phyloP scores from a whole-genome alignment of 2,113 vertebrate species.

The Cavia aperea region DNA sequence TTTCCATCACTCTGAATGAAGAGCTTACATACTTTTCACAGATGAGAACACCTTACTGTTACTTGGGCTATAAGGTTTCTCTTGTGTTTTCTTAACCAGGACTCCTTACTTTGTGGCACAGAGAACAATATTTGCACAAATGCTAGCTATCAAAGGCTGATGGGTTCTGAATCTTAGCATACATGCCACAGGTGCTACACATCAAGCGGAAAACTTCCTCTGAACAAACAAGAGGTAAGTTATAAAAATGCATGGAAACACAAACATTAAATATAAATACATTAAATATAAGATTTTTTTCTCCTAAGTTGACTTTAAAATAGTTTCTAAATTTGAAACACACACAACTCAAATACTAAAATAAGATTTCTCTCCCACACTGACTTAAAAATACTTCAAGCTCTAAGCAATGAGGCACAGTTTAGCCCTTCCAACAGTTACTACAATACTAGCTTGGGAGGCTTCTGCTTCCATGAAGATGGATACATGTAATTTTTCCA shows the following conservation, averaged over 20 bases:
- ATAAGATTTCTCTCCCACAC: constrained; percentile 31
- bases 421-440: constrained; percentile 20
- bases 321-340: constrained; percentile 48
- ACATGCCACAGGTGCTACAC: neutral
- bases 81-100: neutral
- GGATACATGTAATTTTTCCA: neutral
- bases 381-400: constrained; percentile 43
- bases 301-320: constrained; percentile 29
- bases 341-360: constrained; percentile 13
- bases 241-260: constrained; percentile 27
- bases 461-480: constrained; percentile 35
- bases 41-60: neutral
- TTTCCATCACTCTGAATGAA: constrained; percentile 7
- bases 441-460: constrained; percentile 19
- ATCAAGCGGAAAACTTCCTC: neutral
- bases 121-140: neutral
- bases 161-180: neutral
- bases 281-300: neutral
- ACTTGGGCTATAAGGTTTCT: neutral
- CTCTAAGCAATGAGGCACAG: constrained; percentile 21
- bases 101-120: neutral
- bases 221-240: neutral
- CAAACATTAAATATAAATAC: neutral
- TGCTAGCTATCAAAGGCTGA: neutral
- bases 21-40: constrained; percentile 3